A percentile compares a stretch with the other conserved stretches of the same genome.
These are phyloP conservation scores for Chelonus insularis DNA, from an alignment of 1,140 invertebrate genomes.

Conservation along the genomic window DNA sequence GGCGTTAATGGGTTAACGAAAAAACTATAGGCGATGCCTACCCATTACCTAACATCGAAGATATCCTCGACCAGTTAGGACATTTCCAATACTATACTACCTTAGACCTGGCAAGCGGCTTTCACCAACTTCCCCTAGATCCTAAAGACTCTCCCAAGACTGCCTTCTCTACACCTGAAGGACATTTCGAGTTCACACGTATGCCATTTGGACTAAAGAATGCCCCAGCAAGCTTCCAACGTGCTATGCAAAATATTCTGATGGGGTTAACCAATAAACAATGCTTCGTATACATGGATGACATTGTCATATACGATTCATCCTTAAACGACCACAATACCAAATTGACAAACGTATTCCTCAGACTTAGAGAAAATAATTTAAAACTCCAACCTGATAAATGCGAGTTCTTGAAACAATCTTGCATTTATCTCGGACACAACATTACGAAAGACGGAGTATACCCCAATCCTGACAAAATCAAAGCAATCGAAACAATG, in stretches of 20 bases:
- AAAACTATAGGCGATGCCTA: constrained; percentile 15
- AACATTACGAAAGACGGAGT: not conserved
- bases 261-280: not conserved
- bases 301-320: constrained; percentile 8
- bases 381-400: constrained; percentile 15
- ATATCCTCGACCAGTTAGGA: constrained; percentile 14
- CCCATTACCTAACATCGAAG: constrained; percentile 11
- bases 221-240: constrained; percentile 5
- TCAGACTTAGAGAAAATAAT: not conserved
- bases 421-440: constrained; percentile 42
- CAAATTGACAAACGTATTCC: not conserved
- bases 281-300: constrained; percentile 36
- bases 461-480: not conserved
- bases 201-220: constrained; percentile 17
- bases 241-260: constrained; percentile 16
- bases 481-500: not conserved
- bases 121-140: constrained; percentile 8
- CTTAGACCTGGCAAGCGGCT: constrained; percentile 16
- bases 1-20: no score
- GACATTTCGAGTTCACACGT: constrained; percentile 5
- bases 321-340: not conserved
- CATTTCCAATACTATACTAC: constrained; percentile 7
- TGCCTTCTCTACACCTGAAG: constrained; percentile 11
- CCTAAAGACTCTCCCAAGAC: not conserved
- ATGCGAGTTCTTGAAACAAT: constrained; percentile 18